These are phyloP conservation scores for Drosophila asahinai DNA, from an alignment of 1,140 invertebrate genomes.

Conservation along the genomic window DNA sequence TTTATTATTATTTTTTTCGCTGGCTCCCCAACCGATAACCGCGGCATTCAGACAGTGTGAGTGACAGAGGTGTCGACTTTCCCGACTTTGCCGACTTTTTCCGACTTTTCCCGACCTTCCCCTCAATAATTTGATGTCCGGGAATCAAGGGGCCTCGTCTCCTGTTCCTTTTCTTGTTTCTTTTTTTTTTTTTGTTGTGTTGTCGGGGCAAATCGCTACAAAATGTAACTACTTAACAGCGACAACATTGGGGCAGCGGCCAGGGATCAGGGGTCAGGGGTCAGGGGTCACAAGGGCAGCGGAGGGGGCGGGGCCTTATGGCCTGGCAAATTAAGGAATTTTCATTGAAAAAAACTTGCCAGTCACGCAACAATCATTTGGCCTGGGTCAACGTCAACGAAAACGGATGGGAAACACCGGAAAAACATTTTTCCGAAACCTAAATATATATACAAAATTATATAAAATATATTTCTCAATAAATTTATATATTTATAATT, in stretches of 20 bases:
- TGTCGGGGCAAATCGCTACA: conserved; percentile 76
- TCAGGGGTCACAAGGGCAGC: conserved; percentile 7
- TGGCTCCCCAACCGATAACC: conserved; percentile 1
- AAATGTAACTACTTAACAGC: conserved; percentile 82
- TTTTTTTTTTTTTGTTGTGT: conserved; percentile 28
- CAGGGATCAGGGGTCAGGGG: background rate
- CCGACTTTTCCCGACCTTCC: conserved; percentile 14
- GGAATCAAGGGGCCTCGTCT: conserved; percentile 28
- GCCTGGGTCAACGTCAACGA: conserved; percentile 32
- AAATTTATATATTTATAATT: too few relatives aligned
- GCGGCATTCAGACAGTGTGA: conserved; percentile 12
- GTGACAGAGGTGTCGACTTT: conserved; percentile 25
- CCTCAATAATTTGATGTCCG: conserved; percentile 38
- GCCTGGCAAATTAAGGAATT: conserved; percentile 81
- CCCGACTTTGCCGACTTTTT: conserved; percentile 14
- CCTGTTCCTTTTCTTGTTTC: background rate
- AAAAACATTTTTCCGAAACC: background rate
- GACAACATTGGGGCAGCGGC: conserved; percentile 60
- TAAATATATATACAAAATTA: background rate
- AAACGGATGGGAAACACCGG: background rate
- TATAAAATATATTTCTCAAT: too few relatives aligned
- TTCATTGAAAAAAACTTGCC: conserved; percentile 69
- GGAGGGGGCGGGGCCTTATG: conserved; percentile 28
- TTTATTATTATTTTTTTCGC: background rate
- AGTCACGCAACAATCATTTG: conserved; percentile 83